Percentiles rank a stretch among this genome's conserved stretches.
Evolutionary conservation across 2,113 vertebrate genomes (phyloP).

Genomic region (Ceuthmochares aereus): DNA sequence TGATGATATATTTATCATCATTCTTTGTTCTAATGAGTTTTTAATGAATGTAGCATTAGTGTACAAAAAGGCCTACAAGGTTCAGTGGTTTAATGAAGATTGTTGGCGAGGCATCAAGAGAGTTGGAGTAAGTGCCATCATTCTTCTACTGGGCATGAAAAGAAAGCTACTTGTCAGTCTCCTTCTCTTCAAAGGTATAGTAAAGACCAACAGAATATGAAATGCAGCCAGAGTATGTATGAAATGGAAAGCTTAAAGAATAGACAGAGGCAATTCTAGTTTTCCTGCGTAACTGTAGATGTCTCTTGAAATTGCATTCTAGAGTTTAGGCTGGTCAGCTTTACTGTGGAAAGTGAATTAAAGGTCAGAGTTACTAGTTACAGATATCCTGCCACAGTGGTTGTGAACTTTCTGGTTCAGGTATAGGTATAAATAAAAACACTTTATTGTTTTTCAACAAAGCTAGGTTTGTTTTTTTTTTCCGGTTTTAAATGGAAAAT

Average conservation of each 20-base stretch:
- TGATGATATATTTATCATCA: neutral
- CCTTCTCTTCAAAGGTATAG: neutral
- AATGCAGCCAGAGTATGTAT: neutral
- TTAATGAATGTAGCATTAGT: too few species aligned
- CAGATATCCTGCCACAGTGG: neutral
- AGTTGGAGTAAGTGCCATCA: neutral
- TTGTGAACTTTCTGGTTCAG: neutral
- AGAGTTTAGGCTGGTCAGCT: neutral
- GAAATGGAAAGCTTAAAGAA: neutral
- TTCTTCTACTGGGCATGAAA: neutral
- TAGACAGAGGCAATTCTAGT: neutral
- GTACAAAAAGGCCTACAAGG: neutral
- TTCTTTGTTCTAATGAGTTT: neutral
- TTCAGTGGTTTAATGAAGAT: neutral
- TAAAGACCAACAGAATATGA: neutral
- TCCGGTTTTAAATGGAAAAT: neutral
- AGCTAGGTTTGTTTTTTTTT: neutral
- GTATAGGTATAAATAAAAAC: neutral
- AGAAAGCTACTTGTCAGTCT: neutral
- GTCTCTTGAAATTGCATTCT: neutral
- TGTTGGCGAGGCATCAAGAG: neutral
- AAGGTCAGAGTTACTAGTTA: neutral
- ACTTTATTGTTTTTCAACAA: neutral
- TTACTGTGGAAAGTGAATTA: neutral
- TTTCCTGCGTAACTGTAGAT: neutral